These are phyloP conservation scores for Barypeithes pellucidus DNA, from an alignment of 2,888 invertebrate genomes.

Conservation along the genomic window DNA sequence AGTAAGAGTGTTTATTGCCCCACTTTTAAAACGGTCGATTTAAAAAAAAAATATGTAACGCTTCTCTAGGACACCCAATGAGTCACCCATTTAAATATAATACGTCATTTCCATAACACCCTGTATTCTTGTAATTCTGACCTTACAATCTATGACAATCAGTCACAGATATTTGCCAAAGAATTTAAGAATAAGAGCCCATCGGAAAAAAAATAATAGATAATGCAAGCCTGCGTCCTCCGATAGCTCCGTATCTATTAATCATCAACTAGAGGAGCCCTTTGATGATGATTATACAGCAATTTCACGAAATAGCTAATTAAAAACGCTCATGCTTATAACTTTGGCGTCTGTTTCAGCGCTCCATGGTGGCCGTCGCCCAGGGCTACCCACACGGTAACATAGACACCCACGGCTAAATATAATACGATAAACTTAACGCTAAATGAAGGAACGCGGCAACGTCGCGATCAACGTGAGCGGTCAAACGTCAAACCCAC, in stretches of 20 bases:
- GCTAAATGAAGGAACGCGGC: neutral
- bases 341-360: slow-evolving; percentile 56
- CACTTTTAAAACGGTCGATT: too few relatives aligned
- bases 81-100: too few relatives aligned
- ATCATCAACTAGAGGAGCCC: slow-evolving; percentile 38
- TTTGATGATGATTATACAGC: slow-evolving; percentile 54
- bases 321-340: slow-evolving; percentile 56
- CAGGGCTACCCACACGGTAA: slow-evolving; percentile 32
- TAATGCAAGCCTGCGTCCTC: slow-evolving; percentile 21
- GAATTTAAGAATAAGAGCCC: neutral
- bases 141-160: too few relatives aligned
- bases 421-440: neutral
- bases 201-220: neutral
- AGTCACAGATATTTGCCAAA: neutral
- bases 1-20: too few relatives aligned
- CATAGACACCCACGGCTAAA: slow-evolving; percentile 29
- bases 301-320: slow-evolving; percentile 55
- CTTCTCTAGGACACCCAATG: too few relatives aligned
- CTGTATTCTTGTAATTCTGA: too few relatives aligned
- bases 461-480: too few relatives aligned
- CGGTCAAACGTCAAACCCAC: too few relatives aligned
- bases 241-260: slow-evolving; percentile 48
- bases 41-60: too few relatives aligned
- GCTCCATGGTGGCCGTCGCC: slow-evolving; percentile 55
- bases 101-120: too few relatives aligned